Conservation (phyloP, 2,797 vertebrate genomes). For the Hypotaenidia philippensis region DNA sequence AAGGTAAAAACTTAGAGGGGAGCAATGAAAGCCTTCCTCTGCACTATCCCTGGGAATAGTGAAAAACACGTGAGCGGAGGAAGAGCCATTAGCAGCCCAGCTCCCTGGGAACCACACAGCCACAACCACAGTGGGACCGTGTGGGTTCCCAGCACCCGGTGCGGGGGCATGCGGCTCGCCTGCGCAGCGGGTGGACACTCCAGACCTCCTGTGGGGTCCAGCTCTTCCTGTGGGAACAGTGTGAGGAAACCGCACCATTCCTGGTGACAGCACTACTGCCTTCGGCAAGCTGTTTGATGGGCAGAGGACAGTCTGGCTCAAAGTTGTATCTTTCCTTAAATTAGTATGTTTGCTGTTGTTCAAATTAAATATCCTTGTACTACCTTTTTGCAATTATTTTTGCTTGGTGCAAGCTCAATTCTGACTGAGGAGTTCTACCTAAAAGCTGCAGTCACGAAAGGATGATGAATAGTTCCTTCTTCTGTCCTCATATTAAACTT, state of each 20-base stretch:
- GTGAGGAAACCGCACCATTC: neutral
- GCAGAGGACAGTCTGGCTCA: neutral
- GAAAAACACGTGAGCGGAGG: neutral
- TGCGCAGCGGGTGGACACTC: accelerated
- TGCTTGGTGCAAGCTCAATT: neutral
- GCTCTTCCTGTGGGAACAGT: neutral
- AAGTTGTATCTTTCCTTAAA: neutral
- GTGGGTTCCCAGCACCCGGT: neutral
- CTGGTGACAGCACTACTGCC: neutral
- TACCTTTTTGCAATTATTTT: neutral
- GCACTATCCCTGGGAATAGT: neutral
- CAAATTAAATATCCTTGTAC: neutral
- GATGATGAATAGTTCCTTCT: neutral
- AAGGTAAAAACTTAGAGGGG: neutral
- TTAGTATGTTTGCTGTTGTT: neutral
- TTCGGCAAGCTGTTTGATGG: neutral
- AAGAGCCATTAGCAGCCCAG: neutral
- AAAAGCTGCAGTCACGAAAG: neutral
- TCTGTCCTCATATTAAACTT: neutral
- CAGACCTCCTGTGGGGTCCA: neutral
- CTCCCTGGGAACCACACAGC: neutral
- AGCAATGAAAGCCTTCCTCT: neutral
- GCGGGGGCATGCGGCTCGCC: accelerated
- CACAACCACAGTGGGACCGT: neutral
- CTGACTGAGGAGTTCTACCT: neutral